Percentiles rank a stretch among this genome's conserved stretches.
phyloP scores from a whole-genome alignment of 2,888 invertebrate genomes.

The Leucophora obtusa region DNA sequence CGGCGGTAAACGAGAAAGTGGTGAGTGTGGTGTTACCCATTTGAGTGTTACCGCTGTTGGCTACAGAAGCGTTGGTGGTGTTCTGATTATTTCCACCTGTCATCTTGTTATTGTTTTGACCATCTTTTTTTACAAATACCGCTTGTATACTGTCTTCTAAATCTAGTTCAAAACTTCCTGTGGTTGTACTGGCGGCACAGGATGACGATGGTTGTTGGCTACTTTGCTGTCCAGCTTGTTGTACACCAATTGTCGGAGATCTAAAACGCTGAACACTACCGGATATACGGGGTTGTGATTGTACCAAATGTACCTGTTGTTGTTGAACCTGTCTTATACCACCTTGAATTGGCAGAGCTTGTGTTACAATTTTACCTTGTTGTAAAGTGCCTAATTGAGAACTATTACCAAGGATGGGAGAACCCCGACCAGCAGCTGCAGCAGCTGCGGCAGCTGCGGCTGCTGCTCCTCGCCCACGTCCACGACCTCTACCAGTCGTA shows the following conservation, averaged over 20 bases:
- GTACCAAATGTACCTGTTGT: constrained; percentile 67
- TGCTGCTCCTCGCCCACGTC: constrained; percentile 64
- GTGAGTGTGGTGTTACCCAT: constrained; percentile 67
- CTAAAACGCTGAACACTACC: constrained; percentile 57
- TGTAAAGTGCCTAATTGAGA: constrained; percentile 41
- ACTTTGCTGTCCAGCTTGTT: constrained; percentile 45
- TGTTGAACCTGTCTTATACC: constrained; percentile 26
- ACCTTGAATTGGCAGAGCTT: constrained; percentile 52
- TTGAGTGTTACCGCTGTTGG: constrained; percentile 72
- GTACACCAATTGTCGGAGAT: constrained; percentile 46
- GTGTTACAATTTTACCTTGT: constrained; percentile 62
- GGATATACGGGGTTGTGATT: constrained; percentile 61
- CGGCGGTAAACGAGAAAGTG: constrained; percentile 66
- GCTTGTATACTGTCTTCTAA: constrained; percentile 78
- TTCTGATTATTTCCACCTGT: constrained; percentile 52
- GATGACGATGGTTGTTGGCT: constrained; percentile 47
- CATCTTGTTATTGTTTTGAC: constrained; percentile 70
- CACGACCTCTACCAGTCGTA: constrained; percentile 60
- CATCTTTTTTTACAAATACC: constrained; percentile 75
- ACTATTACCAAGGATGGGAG: constrained; percentile 25
- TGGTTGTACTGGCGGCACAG: constrained; percentile 20
- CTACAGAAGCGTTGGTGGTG: constrained; percentile 48
- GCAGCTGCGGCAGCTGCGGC: constrained; percentile 23
- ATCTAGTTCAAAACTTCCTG: constrained; percentile 69
- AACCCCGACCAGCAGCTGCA: constrained; percentile 55